Evolutionary conservation across 2,888 invertebrate genomes (phyloP).

Genomic region (Cecidostiba fungosa): DNA sequence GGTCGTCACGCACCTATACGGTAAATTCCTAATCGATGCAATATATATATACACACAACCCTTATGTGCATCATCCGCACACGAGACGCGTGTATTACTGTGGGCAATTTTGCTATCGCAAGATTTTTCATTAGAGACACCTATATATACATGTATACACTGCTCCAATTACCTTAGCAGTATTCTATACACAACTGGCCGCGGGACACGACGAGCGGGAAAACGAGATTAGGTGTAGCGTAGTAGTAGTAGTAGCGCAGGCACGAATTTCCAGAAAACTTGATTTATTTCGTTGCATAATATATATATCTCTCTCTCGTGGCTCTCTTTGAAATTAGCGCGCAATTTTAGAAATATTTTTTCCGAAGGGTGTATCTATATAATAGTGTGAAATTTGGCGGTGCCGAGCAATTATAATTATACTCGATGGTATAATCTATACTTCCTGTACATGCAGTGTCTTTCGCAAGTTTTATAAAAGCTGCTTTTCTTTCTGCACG

Average conservation of each 20-base stretch:
- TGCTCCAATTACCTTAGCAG: constrained; percentile 18
- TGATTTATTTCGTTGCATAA: constrained; percentile 1
- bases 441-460: no score
- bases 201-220: constrained; percentile 22
- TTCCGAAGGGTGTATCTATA: not conserved
- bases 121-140: constrained; percentile 32
- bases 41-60: not conserved
- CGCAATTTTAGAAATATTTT: not conserved
- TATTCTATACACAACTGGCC: not conserved
- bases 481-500: no score
- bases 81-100: not conserved
- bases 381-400: not conserved
- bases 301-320: not conserved
- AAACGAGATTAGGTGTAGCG: constrained; percentile 6
- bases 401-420: no score
- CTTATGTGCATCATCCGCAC: not conserved
- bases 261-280: constrained; percentile 16
- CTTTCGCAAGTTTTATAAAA: no score
- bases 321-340: constrained; percentile 11
- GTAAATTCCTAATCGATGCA: not conserved
- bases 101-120: not conserved
- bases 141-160: not conserved
- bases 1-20: not conserved
- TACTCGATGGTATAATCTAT: no score
- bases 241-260: not conserved